phyloP scores from a whole-genome alignment of 2,888 invertebrate species.

The Chydorus sphaericus region DNA sequence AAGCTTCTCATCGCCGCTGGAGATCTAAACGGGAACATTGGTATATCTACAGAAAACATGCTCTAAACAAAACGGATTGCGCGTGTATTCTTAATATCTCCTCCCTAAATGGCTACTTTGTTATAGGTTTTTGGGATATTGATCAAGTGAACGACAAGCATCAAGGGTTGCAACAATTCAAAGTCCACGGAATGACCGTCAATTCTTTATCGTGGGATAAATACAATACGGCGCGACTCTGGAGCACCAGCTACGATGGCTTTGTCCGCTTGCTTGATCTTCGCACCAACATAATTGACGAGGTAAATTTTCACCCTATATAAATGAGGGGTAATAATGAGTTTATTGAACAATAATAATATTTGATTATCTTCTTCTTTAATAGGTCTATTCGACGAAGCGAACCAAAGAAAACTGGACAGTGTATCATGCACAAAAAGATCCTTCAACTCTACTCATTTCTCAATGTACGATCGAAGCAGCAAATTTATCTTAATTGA shows the following conservation, averaged over 20 bases:
- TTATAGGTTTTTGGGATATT: constrained; percentile 22
- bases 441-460: constrained; percentile 25
- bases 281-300: constrained; percentile 26
- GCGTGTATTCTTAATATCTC: no score
- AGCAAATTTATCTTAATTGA: not conserved
- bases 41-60: no score
- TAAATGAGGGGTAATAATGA: constrained; percentile 2
- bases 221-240: constrained; percentile 21
- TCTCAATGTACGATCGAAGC: constrained; percentile 23
- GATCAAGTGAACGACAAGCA: constrained; percentile 17
- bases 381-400: constrained; percentile 23
- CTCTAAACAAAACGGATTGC: no score
- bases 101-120: not conserved
- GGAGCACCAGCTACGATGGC: constrained; percentile 31
- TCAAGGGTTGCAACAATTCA: constrained; percentile 24
- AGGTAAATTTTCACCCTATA: constrained; percentile 25
- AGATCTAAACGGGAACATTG: constrained; percentile 28
- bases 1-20: constrained; percentile 28
- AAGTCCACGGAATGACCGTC: constrained; percentile 27
- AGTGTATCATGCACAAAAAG: constrained; percentile 24
- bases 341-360: no score
- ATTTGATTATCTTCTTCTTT: constrained; percentile 15
- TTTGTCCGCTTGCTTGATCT: constrained; percentile 29
- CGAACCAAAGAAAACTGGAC: constrained; percentile 18
- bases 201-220: constrained; percentile 26